Percentiles rank a stretch among this genome's conserved stretches.
These are phyloP conservation scores for Oscheius sp. DNA, from an alignment of 1,140 invertebrate species.

Conservation along the genomic window DNA sequence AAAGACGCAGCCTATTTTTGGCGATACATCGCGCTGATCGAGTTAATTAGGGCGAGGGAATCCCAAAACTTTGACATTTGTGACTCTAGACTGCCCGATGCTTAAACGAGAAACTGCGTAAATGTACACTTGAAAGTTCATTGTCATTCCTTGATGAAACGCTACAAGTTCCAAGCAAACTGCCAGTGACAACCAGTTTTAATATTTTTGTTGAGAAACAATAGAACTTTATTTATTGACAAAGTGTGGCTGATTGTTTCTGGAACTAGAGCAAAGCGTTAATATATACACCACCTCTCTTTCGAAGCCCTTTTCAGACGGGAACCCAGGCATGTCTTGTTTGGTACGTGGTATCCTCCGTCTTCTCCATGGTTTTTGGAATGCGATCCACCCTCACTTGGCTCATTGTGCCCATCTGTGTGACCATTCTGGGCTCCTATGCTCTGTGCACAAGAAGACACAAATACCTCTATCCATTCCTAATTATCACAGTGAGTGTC, in stretches of 20 bases:
- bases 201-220: not conserved
- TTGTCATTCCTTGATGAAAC: slow-evolving; percentile 3
- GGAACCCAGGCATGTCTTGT: slow-evolving; percentile 50
- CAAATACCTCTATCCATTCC: slow-evolving; percentile 51
- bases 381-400: slow-evolving; percentile 50
- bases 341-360: slow-evolving; percentile 42
- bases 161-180: not conserved
- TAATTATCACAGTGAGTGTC: slow-evolving; percentile 49
- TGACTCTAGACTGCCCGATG: no score
- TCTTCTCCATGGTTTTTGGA: slow-evolving; percentile 47
- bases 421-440: slow-evolving; percentile 44
- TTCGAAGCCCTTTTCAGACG: slow-evolving; percentile 49
- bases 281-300: not conserved
- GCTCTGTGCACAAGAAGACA: slow-evolving; percentile 43
- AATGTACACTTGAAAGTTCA: not conserved
- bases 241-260: not conserved
- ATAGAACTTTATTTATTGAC: not conserved
- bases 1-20: no score
- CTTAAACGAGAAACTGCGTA: no score
- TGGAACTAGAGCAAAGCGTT: not conserved
- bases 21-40: no score
- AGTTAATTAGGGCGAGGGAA: no score
- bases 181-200: not conserved
- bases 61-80: no score
- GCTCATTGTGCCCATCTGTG: slow-evolving; percentile 44